These are phyloP conservation scores for Nomada ruficornis DNA, from an alignment of 2,888 invertebrate genomes.

Conservation along the genomic window DNA sequence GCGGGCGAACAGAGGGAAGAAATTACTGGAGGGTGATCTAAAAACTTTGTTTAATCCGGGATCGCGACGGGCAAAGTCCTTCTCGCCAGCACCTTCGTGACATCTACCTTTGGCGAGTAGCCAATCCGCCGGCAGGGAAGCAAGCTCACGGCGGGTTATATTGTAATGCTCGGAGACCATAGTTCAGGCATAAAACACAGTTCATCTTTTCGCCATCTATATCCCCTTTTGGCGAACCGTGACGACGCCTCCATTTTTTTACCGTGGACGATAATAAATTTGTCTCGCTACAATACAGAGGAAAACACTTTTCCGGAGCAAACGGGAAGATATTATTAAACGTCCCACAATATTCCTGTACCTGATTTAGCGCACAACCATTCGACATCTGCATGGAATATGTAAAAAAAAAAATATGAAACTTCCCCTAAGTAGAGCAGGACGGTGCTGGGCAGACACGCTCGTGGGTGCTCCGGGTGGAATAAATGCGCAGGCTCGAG, in stretches of 20 bases:
- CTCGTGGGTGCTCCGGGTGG: no score
- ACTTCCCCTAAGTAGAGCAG: not conserved
- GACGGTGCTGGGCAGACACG: not conserved
- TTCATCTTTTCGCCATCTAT: conserved; percentile 3
- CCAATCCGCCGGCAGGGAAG: conserved; percentile 31
- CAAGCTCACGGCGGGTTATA: conserved; percentile 10
- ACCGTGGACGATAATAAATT: no score
- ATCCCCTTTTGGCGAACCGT: not conserved
- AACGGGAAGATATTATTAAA: no score
- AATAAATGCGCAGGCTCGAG: not conserved
- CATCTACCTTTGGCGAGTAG: conserved; percentile 41
- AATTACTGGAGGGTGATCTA: conserved; percentile 32
- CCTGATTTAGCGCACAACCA: no score
- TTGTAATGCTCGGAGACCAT: conserved; percentile 14
- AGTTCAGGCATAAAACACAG: conserved; percentile 30
- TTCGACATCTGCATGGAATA: no score
- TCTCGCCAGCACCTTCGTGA: conserved; percentile 43
- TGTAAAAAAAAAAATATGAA: no score
- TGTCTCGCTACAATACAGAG: no score
- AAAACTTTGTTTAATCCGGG: conserved; percentile 52
- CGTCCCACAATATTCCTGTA: no score
- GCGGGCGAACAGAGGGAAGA: not conserved
- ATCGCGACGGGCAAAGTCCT: conserved; percentile 40
- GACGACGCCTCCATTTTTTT: not conserved
- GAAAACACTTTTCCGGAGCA: no score